Conservation (phyloP, 92 coral and sea anemone genomes). For the Epizoanthus fatuus region DNA sequence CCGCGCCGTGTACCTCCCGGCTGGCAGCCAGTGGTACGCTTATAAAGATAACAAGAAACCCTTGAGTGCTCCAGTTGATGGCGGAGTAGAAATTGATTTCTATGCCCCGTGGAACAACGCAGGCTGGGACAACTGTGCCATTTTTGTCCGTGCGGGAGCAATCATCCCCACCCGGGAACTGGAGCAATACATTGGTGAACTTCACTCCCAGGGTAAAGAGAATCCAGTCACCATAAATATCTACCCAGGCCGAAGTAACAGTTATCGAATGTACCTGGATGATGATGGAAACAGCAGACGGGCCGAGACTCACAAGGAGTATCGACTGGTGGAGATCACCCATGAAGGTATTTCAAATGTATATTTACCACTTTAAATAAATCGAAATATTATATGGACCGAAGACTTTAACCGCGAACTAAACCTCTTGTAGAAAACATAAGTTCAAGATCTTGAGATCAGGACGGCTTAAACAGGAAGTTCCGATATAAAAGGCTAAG, state of each 20-base stretch:
- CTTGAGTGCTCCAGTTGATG: constrained; percentile 61
- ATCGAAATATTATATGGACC: too few relatives aligned
- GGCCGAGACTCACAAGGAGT: constrained; percentile 67
- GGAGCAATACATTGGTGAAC: constrained; percentile 87
- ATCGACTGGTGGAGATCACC: constrained; percentile 68
- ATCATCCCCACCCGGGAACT: constrained; percentile 80
- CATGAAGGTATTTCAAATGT: constrained; percentile 63
- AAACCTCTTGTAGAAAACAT: too few relatives aligned
- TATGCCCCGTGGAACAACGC: constrained; percentile 85
- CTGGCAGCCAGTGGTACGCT: constrained; percentile 79
- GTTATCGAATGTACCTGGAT: constrained; percentile 69
- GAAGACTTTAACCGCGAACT: too few relatives aligned
- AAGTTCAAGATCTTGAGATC: too few relatives aligned
- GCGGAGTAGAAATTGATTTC: constrained; percentile 86
- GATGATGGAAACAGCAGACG: constrained; percentile 75
- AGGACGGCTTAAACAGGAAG: too few relatives aligned
- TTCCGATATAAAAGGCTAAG: too few relatives aligned
- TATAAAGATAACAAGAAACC: constrained; percentile 75
- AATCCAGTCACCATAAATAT: constrained; percentile 78
- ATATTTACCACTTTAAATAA: too few relatives aligned
- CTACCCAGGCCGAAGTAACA: constrained; percentile 79
- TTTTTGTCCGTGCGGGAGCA: constrained; percentile 84
- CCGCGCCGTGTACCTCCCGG: constrained; percentile 85
- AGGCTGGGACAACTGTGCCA: constrained; percentile 77
- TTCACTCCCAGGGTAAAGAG: constrained; percentile 72